phyloP scores from a whole-genome alignment of 1,140 invertebrate genomes.

The Drosophila jambulina region DNA sequence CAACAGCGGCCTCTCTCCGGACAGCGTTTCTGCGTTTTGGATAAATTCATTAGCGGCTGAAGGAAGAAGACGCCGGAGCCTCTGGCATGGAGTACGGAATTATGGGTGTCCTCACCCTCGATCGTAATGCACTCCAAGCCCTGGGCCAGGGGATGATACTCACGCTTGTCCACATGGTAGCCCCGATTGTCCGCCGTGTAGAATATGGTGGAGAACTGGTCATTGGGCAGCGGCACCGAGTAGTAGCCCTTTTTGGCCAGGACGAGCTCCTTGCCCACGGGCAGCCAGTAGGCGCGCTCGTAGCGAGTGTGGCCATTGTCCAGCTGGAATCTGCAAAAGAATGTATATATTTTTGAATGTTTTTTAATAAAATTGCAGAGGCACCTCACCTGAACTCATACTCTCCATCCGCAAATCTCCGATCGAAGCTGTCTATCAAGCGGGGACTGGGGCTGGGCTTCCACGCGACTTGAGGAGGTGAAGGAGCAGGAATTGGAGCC shows the following conservation, averaged over 20 bases:
- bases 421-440: constrained; percentile 65
- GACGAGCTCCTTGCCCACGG: constrained; percentile 56
- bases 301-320: constrained; percentile 79
- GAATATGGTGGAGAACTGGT: constrained; percentile 62
- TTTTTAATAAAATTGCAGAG: neutral
- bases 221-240: constrained; percentile 66
- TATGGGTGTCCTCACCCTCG: neutral
- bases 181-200: constrained; percentile 78
- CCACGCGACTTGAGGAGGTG: neutral
- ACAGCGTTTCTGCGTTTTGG: constrained; percentile 72
- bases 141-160: constrained; percentile 12
- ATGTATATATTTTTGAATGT: neutral
- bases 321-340: constrained; percentile 52
- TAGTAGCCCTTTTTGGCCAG: constrained; percentile 73
- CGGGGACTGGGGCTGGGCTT: neutral
- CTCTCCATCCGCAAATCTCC: constrained; percentile 53
- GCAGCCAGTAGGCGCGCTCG: constrained; percentile 76
- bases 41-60: constrained; percentile 37
- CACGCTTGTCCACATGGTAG: constrained; percentile 70
- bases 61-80: neutral
- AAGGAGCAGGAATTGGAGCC: neutral
- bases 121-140: neutral
- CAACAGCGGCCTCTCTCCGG: constrained; percentile 56
- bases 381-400: constrained; percentile 70
- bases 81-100: neutral